Evolutionary conservation across 2,888 invertebrate species (phyloP).

Genomic region (Altica lythri): DNA sequence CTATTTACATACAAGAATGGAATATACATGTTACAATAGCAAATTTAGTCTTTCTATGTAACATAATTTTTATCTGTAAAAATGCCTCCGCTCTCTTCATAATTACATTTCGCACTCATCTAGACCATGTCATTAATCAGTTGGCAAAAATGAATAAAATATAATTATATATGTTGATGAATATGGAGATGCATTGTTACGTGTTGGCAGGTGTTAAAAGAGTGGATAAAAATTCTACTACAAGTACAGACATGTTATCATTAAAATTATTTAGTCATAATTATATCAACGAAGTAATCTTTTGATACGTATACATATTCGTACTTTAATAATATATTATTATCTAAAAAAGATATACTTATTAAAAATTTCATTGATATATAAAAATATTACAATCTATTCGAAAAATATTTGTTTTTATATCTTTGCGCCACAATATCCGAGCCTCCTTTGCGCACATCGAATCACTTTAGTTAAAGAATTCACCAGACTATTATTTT

Average conservation of each 20-base stretch:
- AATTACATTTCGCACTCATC: neutral
- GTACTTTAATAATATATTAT: too few species aligned
- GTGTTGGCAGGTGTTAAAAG: neutral
- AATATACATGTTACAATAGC: neutral
- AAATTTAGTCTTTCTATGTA: neutral
- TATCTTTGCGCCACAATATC: too few species aligned
- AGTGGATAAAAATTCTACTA: neutral
- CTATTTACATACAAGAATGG: neutral
- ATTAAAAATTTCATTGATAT: too few species aligned
- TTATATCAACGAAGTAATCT: neutral
- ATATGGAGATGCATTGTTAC: slow-evolving; percentile 2
- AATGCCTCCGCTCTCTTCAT: neutral
- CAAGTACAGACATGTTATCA: neutral
- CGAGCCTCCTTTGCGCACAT: too few species aligned
- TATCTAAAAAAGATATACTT: too few species aligned
- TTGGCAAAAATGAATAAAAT: neutral
- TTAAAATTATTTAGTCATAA: neutral
- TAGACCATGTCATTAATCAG: slow-evolving; percentile 2
- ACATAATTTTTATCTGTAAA: neutral
- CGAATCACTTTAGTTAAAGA: too few species aligned
- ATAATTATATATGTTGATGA: neutral
- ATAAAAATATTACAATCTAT: too few species aligned
- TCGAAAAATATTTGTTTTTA: too few species aligned
- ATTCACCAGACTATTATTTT: too few species aligned
- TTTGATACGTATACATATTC: too few species aligned